These are phyloP conservation scores for Apeira syringaria DNA, from an alignment of 2,888 invertebrate species.

Conservation along the genomic window DNA sequence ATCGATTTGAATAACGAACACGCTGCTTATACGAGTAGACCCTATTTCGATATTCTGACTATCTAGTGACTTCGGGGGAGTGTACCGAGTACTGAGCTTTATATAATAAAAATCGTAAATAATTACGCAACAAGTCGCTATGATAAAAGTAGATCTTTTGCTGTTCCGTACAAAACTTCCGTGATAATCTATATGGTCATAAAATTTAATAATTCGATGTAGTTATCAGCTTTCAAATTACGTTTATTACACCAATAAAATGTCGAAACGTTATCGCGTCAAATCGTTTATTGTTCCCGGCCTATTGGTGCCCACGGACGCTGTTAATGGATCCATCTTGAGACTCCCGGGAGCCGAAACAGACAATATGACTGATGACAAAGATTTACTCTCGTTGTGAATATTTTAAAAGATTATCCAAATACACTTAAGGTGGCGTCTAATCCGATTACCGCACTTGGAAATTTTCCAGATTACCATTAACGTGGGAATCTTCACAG, in stretches of 20 bases:
- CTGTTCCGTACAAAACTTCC: constrained; percentile 2
- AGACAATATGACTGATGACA: constrained; percentile 48
- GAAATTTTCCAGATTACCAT: constrained; percentile 62
- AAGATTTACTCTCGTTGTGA: constrained; percentile 49
- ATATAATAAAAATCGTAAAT: too few species aligned
- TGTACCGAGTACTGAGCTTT: too few species aligned
- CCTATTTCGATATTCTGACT: too few species aligned
- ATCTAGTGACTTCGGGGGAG: too few species aligned
- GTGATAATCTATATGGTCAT: constrained; percentile 17
- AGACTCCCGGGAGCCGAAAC: constrained; percentile 36
- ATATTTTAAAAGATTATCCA: constrained; percentile 49
- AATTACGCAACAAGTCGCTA: too few species aligned
- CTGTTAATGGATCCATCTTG: constrained; percentile 29
- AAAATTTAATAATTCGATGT: constrained; percentile 16
- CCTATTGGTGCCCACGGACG: constrained; percentile 18
- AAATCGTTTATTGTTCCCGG: constrained; percentile 24
- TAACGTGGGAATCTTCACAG: constrained; percentile 60
- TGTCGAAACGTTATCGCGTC: constrained; percentile 18
- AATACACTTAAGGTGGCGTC: constrained; percentile 54
- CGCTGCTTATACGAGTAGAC: too few species aligned
- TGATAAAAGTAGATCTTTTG: too few species aligned
- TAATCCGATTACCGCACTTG: constrained; percentile 62
- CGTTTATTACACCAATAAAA: constrained; percentile 17
- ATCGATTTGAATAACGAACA: too few species aligned
- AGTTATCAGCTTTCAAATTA: constrained; percentile 12